Evolutionary conservation across 2,888 invertebrate genomes (phyloP).

Genomic region (Diplolepis rosae): DNA sequence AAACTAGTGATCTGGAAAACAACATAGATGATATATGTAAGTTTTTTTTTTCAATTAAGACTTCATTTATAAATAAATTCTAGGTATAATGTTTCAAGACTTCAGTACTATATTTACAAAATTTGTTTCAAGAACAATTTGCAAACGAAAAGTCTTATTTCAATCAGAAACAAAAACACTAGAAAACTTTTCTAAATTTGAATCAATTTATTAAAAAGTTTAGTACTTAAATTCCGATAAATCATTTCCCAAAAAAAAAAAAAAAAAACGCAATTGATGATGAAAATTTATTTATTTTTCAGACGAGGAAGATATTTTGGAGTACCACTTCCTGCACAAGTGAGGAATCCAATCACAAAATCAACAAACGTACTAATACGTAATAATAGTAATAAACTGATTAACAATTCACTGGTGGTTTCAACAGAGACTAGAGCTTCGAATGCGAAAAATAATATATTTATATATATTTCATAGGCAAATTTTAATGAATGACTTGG

Average conservation of each 20-base stretch:
- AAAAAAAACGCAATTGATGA: conserved; percentile 9
- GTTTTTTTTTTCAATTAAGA: conserved; percentile 42
- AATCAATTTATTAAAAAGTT: no score
- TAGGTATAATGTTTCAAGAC: no score
- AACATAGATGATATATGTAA: conserved; percentile 66
- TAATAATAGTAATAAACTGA: conserved; percentile 53
- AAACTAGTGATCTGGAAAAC: conserved; percentile 66
- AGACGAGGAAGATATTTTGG: conserved; percentile 75
- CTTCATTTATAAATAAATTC: background rate
- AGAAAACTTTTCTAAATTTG: no score
- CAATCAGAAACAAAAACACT: no score
- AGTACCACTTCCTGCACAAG: conserved; percentile 75
- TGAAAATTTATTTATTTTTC: conserved; percentile 51
- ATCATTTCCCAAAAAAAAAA: no score
- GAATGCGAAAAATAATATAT: conserved; percentile 54
- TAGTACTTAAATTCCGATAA: no score
- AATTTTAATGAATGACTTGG: conserved; percentile 61
- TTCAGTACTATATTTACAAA: no score
- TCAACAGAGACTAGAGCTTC: conserved; percentile 42
- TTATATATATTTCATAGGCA: conserved; percentile 66
- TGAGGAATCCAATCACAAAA: conserved; percentile 63
- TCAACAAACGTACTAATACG: conserved; percentile 58
- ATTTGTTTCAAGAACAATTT: no score
- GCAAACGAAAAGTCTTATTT: no score
- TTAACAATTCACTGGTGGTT: conserved; percentile 30